phyloP scores from a whole-genome alignment of 2,113 vertebrate genomes.

The Nesogale talazaci region DNA sequence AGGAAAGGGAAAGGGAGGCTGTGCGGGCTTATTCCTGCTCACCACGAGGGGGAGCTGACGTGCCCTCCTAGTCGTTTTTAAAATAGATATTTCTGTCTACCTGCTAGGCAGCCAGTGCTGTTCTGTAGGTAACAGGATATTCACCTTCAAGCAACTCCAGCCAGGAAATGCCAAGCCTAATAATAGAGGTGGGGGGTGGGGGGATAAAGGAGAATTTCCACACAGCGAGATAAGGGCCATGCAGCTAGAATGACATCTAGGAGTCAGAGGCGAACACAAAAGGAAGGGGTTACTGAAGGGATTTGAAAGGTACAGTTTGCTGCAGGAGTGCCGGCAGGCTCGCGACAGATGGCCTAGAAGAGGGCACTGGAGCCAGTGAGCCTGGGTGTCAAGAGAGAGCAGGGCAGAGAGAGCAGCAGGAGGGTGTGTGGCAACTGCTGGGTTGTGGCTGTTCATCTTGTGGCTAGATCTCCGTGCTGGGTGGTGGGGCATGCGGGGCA shows the following conservation, averaged over 20 bases:
- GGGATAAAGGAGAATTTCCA: background rate
- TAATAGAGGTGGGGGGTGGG: too few species aligned
- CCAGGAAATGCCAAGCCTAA: background rate
- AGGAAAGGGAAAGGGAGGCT: background rate
- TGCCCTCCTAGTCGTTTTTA: background rate
- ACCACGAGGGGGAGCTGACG: conserved; percentile 59
- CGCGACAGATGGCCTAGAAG: background rate
- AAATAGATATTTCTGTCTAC: background rate
- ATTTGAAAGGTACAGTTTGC: conserved; percentile 11
- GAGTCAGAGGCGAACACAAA: background rate
- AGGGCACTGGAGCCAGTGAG: background rate
- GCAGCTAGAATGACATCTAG: background rate
- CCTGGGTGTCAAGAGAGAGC: background rate
- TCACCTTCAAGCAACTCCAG: background rate
- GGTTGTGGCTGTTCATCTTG: too few species aligned
- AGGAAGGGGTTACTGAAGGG: background rate
- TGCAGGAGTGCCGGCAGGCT: background rate
- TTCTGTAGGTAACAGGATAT: background rate
- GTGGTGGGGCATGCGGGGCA: accelerated
- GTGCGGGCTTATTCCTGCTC: background rate
- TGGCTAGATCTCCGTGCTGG: accelerated
- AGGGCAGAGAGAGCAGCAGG: accelerated
- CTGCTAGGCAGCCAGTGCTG: too few species aligned
- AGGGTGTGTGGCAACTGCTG: accelerated
- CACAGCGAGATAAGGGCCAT: background rate